These are phyloP conservation scores for Nothobranchius furzeri DNA, from an alignment of 2,113 vertebrate genomes.

Conservation along the genomic window DNA sequence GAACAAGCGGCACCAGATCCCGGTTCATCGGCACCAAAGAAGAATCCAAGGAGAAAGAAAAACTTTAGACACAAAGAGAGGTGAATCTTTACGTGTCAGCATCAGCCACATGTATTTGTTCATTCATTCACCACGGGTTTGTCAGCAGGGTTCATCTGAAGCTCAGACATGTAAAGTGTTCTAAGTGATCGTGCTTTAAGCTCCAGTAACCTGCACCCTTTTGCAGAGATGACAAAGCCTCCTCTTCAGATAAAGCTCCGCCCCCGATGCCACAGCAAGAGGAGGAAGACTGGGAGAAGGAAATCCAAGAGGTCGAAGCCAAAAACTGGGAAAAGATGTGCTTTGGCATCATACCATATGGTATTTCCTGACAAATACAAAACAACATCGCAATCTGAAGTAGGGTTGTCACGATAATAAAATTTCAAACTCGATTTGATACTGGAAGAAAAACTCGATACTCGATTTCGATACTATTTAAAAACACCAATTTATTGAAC, in stretches of 20 bases:
- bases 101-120: not conserved
- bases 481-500: no score
- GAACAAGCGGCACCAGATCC: slow-evolving; percentile 2
- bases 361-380: slow-evolving; percentile 39
- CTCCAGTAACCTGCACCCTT: not conserved
- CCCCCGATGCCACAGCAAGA: not conserved
- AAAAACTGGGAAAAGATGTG: slow-evolving; percentile 23
- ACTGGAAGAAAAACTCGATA: no score
- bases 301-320: slow-evolving; percentile 47
- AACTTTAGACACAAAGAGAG: slow-evolving; percentile 24
- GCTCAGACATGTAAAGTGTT: no score
- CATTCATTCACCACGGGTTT: no score
- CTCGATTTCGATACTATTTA: no score
- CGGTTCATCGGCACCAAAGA: not conserved
- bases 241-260: no score
- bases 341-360: slow-evolving; percentile 47
- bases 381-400: not conserved
- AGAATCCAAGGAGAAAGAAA: not conserved
- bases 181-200: no score
- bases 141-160: no score
- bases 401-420: no score
- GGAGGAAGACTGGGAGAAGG: slow-evolving; percentile 76
- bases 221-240: slow-evolving; percentile 17
- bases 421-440: no score
- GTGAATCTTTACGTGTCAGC: slow-evolving; percentile 2